Percentiles rank a stretch among this genome's conserved stretches.
Conservation (phyloP, 2,113 vertebrate species). For the Planiliza haematocheilus region DNA sequence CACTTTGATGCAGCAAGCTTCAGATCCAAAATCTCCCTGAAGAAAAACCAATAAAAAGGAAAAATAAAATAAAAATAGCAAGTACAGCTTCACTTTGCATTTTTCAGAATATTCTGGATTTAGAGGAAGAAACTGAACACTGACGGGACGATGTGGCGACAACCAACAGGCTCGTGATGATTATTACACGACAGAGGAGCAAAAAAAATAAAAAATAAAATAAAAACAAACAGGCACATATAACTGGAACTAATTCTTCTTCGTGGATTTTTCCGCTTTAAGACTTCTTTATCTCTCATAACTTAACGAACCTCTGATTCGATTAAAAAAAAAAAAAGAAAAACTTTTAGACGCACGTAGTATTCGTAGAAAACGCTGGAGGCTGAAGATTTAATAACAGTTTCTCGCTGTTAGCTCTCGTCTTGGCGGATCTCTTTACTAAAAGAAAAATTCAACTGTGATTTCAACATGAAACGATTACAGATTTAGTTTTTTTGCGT, state of each 20-base stretch:
- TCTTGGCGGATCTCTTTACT: conserved; percentile 16
- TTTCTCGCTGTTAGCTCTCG: conserved; percentile 3
- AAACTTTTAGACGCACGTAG: background rate
- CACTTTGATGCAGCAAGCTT: conserved; percentile 51
- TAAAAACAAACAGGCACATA: conserved; percentile 14
- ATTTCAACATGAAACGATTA: conserved; percentile 60
- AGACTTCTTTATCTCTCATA: conserved; percentile 18
- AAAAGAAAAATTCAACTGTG: conserved; percentile 26
- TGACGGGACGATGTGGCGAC: conserved; percentile 29
- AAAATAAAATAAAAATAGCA: conserved; percentile 15
- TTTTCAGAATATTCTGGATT: conserved; percentile 30
- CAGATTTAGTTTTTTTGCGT: background rate
- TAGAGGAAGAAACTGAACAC: conserved; percentile 47
- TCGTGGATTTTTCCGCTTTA: background rate
- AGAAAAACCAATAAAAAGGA: conserved; percentile 48
- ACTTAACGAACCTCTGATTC: background rate
- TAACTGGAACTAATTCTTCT: background rate
- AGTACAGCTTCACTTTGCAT: conserved; percentile 41
- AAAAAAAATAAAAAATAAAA: background rate
- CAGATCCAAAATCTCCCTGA: conserved; percentile 66
- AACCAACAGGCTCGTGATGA: conserved; percentile 10
- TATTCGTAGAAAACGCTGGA: background rate
- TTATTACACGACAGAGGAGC: conserved; percentile 6
- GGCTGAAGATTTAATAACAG: background rate
- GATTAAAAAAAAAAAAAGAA: conserved; percentile 18